phyloP scores from a whole-genome alignment of 2,888 invertebrate genomes.

The Macrophya annulata region DNA sequence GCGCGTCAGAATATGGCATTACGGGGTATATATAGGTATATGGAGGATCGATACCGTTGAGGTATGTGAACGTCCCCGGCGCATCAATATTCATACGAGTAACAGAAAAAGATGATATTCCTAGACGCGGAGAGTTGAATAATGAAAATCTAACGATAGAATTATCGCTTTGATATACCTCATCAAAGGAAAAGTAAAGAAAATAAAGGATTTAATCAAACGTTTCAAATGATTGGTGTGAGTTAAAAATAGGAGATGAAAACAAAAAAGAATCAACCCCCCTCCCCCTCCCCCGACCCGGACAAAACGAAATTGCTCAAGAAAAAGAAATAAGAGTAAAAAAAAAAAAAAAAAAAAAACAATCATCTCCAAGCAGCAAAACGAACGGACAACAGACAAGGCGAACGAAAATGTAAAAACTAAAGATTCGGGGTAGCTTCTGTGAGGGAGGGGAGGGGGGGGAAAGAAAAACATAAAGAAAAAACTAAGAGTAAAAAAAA shows the following conservation, averaged over 20 bases:
- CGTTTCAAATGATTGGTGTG: not conserved
- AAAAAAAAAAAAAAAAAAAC: no score
- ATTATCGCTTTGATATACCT: not conserved
- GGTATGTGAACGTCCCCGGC: slow-evolving; percentile 36
- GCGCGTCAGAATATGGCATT: slow-evolving; percentile 46
- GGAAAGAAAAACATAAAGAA: not conserved
- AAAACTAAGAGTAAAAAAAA: not conserved
- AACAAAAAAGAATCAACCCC: no score
- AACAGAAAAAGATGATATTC: slow-evolving; percentile 45
- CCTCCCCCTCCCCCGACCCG: no score
- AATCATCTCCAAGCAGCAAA: no score
- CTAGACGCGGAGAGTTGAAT: slow-evolving; percentile 34
- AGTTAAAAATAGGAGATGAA: no score
- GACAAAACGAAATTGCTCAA: not conserved
- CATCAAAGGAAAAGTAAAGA: not conserved
- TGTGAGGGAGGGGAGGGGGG: not conserved
- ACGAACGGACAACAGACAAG: no score
- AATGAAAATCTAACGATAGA: slow-evolving; percentile 33
- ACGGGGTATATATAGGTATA: not conserved
- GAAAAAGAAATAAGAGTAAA: not conserved
- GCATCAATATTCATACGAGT: slow-evolving; percentile 39
- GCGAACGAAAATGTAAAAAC: no score
- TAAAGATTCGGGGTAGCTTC: no score
- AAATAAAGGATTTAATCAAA: not conserved
- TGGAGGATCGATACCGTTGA: slow-evolving; percentile 2